Evolutionary conservation across 2,888 invertebrate species (phyloP).

Genomic region (Taenaris catops): DNA sequence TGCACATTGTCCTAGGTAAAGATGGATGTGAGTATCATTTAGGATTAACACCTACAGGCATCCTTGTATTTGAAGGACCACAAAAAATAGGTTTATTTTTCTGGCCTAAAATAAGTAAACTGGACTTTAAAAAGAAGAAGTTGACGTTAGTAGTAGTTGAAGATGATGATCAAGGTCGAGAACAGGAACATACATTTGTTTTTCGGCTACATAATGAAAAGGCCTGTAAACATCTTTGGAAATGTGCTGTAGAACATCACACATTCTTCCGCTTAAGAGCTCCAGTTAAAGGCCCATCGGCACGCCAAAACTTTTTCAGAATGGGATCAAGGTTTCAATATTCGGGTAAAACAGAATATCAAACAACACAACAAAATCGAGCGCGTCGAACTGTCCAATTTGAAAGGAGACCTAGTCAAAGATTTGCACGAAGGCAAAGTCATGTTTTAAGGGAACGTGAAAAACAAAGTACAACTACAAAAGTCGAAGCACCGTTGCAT

Average conservation of each 20-base stretch:
- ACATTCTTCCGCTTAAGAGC: constrained; percentile 97
- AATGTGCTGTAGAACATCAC: constrained; percentile 99
- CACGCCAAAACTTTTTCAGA: constrained; percentile 97
- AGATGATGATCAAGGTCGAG: constrained; percentile 97
- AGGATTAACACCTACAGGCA: constrained; percentile 98
- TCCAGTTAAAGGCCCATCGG: constrained; percentile 92
- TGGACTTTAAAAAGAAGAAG: constrained; percentile 99
- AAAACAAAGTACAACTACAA: constrained; percentile 66
- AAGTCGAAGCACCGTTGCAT: constrained; percentile 44
- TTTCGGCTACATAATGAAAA: constrained; percentile 97
- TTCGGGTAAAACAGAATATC: constrained; percentile 98
- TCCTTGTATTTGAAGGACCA: constrained; percentile 97
- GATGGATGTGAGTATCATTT: constrained; percentile 98
- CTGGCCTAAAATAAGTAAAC: constrained; percentile 99
- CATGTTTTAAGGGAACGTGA: constrained; percentile 91
- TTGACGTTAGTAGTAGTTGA: constrained; percentile 98
- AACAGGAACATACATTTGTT: constrained; percentile 99
- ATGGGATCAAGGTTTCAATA: constrained; percentile 98
- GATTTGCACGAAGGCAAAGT: constrained; percentile 95
- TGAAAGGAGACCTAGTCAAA: constrained; percentile 97
- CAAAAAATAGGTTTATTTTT: constrained; percentile 99
- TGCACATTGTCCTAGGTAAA: constrained; percentile 98
- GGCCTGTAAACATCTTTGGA: constrained; percentile 99
- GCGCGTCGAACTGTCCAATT: constrained; percentile 96
- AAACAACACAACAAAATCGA: constrained; percentile 94